Percentiles rank a stretch among this genome's conserved stretches.
These are phyloP conservation scores for Holothuria glaberrima DNA, from an alignment of 35 echinoderm and acorn worm species.

Conservation along the genomic window DNA sequence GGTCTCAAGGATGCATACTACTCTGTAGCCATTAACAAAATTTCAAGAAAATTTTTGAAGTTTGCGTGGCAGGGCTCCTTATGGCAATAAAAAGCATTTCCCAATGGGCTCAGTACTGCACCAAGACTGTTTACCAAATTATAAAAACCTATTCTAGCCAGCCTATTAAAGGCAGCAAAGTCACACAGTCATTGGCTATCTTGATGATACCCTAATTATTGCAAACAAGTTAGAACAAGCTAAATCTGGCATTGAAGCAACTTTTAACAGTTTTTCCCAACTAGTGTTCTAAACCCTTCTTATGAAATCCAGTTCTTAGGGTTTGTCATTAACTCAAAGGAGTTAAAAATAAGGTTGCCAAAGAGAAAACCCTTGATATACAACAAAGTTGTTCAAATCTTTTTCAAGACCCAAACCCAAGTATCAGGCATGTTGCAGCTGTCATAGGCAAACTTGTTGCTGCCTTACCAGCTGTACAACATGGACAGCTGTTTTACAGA, in stretches of 20 bases:
- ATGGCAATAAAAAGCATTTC: slow-evolving; percentile 61
- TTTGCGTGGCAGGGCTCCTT: slow-evolving; percentile 60
- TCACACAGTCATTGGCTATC: slow-evolving; percentile 57
- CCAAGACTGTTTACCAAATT: slow-evolving; percentile 82
- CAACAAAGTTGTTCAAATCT: slow-evolving; percentile 5
- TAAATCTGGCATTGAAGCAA: background rate
- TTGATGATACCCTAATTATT: no score
- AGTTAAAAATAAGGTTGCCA: background rate
- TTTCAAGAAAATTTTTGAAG: slow-evolving; percentile 39
- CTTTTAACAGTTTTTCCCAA: background rate
- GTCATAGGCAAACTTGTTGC: slow-evolving; percentile 31
- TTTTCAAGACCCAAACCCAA: background rate
- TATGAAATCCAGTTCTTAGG: background rate
- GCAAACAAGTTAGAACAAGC: slow-evolving; percentile 22
- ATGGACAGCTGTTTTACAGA: background rate
- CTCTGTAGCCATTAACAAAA: background rate
- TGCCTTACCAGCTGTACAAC: background rate
- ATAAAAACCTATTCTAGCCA: slow-evolving; percentile 64
- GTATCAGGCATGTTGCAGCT: slow-evolving; percentile 1
- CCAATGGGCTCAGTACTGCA: slow-evolving; percentile 75
- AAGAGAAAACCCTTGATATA: background rate
- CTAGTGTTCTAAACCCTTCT: background rate
- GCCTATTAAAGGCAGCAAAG: slow-evolving; percentile 36
- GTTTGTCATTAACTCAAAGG: background rate
- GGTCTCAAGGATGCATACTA: background rate